Conservation (phyloP, 2,888 invertebrate genomes). For the Lymantria dispar region DNA sequence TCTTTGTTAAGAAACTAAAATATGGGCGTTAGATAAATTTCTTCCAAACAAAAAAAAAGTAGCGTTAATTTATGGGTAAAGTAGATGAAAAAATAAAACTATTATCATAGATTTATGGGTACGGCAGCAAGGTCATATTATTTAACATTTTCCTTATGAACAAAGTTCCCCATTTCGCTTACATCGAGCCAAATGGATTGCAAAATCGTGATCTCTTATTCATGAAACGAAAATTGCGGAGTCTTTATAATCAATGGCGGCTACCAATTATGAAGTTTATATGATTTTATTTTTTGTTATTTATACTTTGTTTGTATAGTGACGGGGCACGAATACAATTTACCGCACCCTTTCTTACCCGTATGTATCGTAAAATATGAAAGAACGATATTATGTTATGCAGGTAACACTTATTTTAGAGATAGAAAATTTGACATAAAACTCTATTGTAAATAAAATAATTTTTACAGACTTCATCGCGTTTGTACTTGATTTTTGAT, state of each 20-base stretch:
- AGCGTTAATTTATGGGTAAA: neutral
- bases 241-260: slow-evolving; percentile 1
- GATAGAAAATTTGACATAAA: too few species aligned
- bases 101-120: neutral
- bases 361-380: too few species aligned
- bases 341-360: too few species aligned
- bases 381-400: too few species aligned
- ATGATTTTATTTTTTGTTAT: too few species aligned
- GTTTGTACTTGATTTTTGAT: too few species aligned
- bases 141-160: slow-evolving; percentile 4
- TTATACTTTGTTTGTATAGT: too few species aligned
- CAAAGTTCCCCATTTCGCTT: slow-evolving; percentile 7
- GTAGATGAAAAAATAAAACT: neutral
- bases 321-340: too few species aligned
- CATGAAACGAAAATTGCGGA: slow-evolving; percentile 18
- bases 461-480: too few species aligned
- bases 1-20: too few species aligned
- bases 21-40: neutral
- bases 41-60: neutral
- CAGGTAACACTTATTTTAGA: too few species aligned
- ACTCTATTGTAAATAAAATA: too few species aligned
- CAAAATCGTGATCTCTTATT: slow-evolving; percentile 33
- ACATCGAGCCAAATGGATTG: slow-evolving; percentile 23
- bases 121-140: neutral
- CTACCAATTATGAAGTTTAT: slow-evolving; percentile 1